Conservation (phyloP, 2,797 vertebrate species). For the Remorina albescens region DNA sequence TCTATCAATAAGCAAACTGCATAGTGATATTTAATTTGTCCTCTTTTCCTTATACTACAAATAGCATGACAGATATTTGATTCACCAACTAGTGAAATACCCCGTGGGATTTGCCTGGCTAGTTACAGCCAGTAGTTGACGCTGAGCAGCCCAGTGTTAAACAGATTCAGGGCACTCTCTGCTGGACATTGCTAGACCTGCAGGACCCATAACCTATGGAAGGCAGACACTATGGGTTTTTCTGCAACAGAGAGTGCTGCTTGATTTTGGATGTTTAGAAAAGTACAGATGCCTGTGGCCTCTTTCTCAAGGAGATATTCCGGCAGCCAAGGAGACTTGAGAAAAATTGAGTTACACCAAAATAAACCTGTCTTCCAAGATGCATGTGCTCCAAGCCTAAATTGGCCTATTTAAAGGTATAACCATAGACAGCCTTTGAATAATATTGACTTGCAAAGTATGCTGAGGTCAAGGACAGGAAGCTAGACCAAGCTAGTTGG, state of each 20-base stretch:
- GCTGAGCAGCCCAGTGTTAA: conserved; percentile 18
- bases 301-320: conserved; percentile 87
- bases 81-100: conserved; percentile 6
- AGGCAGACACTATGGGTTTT: conserved; percentile 6
- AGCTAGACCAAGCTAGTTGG: conserved; percentile 67
- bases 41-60: conserved; percentile 10
- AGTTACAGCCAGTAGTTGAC: conserved; percentile 24
- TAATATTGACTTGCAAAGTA: conserved; percentile 87
- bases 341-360: conserved; percentile 88
- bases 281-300: conserved; percentile 80
- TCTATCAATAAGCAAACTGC: conserved; percentile 24
- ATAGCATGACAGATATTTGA: conserved; percentile 10
- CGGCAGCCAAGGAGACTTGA: conserved; percentile 87
- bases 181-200: conserved; percentile 65
- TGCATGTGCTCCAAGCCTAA: conserved; percentile 85
- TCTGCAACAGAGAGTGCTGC: conserved; percentile 23
- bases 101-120: not conserved
- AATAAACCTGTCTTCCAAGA: conserved; percentile 91
- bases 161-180: conserved; percentile 75
- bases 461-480: conserved; percentile 81
- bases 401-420: conserved; percentile 89
- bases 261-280: conserved; percentile 80
- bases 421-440: conserved; percentile 86
- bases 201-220: conserved; percentile 30
- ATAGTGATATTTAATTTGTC: conserved; percentile 2